phyloP scores from a whole-genome alignment of 2,113 vertebrate genomes.

The Oxygymnocypris stewartii region DNA sequence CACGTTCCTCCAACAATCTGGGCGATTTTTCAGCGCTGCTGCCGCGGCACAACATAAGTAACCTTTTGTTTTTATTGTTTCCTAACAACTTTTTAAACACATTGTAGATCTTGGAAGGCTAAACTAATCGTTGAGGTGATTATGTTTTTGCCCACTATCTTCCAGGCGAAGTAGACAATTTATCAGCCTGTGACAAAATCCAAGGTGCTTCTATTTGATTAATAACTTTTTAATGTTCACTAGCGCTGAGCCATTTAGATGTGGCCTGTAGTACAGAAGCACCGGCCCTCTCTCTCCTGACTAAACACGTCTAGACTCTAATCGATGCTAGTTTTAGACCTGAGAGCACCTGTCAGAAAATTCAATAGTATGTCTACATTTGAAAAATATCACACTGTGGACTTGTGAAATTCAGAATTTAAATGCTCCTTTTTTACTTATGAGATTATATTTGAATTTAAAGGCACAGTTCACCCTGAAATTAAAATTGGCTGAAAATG shows the following conservation, averaged over 20 bases:
- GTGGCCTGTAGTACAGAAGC: constrained; percentile 4
- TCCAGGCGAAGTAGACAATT: constrained; percentile 41
- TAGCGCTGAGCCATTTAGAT: constrained; percentile 41
- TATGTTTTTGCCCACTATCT: constrained; percentile 42
- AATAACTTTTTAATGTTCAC: constrained; percentile 50
- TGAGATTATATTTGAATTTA: background rate
- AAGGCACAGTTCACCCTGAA: background rate
- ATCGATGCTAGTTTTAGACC: constrained; percentile 9
- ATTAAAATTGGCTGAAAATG: no score
- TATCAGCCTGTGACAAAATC: constrained; percentile 43
- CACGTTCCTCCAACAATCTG: background rate
- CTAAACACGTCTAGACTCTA: background rate
- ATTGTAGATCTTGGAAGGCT: constrained; percentile 1
- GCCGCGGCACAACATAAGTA: background rate
- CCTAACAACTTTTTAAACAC: constrained; percentile 20
- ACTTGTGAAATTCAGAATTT: background rate
- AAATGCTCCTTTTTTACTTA: background rate
- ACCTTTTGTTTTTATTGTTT: constrained; percentile 28
- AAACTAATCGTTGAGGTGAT: constrained; percentile 27
- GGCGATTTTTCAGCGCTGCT: background rate
- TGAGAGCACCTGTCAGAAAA: background rate
- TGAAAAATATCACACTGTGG: background rate
- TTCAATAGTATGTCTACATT: background rate
- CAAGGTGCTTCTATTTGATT: constrained; percentile 47
- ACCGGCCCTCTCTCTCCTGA: background rate